A percentile compares a stretch with the other conserved stretches of the same genome.
phyloP scores from a whole-genome alignment of 2,888 invertebrate genomes.

The Apotomis betuletana region DNA sequence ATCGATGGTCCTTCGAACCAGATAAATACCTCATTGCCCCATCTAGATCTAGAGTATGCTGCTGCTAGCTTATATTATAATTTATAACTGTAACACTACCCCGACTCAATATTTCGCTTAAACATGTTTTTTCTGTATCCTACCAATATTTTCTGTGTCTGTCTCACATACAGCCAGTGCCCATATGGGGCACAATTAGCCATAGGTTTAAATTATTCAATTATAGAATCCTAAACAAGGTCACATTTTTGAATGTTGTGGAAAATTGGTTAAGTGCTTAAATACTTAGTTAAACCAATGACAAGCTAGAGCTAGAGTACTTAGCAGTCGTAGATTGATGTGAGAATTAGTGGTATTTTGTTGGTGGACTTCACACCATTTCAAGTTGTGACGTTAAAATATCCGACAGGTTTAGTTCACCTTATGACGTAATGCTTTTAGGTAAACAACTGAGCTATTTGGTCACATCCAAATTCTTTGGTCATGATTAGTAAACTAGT shows the following conservation, averaged over 20 bases:
- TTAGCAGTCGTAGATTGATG: neutral
- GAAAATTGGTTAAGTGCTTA: neutral
- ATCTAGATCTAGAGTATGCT: no score
- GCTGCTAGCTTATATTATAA: no score
- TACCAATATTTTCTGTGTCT: no score
- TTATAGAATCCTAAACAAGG: neutral
- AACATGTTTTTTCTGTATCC: no score
- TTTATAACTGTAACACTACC: no score
- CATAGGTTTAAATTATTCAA: neutral
- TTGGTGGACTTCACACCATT: slow-evolving; percentile 26
- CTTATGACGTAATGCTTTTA: slow-evolving; percentile 32
- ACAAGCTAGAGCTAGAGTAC: neutral
- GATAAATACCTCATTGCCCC: no score
- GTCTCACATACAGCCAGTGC: no score
- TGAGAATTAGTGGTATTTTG: slow-evolving; percentile 17
- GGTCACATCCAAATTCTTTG: slow-evolving; percentile 37
- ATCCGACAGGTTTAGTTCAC: slow-evolving; percentile 29
- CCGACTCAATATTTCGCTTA: no score
- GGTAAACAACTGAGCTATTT: slow-evolving; percentile 36
- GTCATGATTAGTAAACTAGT: slow-evolving; percentile 17
- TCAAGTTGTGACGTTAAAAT: slow-evolving; percentile 27
- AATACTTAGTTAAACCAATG: neutral
- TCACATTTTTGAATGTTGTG: no score
- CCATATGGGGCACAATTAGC: no score
- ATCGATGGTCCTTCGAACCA: no score